Evolutionary conservation across 2,797 vertebrate species (phyloP), one percentile per base, ranked within the genome.

Genomic region (Sphaeramia orbicularis): DNA sequence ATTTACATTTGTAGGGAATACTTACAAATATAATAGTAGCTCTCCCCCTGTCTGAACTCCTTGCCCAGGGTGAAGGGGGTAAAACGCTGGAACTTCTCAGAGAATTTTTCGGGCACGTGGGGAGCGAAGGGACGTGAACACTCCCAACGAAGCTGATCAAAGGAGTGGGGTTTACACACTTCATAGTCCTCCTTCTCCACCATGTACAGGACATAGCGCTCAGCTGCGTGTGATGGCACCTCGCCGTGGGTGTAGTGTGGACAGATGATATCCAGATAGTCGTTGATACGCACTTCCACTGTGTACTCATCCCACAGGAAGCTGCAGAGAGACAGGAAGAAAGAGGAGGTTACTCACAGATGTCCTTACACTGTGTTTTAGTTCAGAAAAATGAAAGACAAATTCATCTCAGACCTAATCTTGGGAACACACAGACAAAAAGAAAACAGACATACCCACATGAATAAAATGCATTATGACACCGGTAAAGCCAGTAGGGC

Each of bases 1-100:
- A 37, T 1, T 8, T 30, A 43, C 37, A 43, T n/a, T 15, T 15
- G 4, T 41, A 14, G 16, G 8, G 16, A 35, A 74, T 62, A 91
- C 97, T 96, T 91, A 99, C 97, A 99, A 91, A 99, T 96, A 61
- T 99, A 99, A 85, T 98, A 99, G 83, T 99, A 99, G 81, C 94
- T 96, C 78, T 97, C 95, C 27, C 97, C 97, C 65, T 95, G 95
- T 65, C 86, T 94, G 88, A 99, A 99, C 89, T 99, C 97, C 64
- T 97, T 97, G 69, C 97, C 96, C 69, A 98, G 85, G 0, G 96
- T 96, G 87, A 98, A 99, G 49, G 97, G 95, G 0, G 97, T 98
- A 78, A 96, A 99, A 56, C 96, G 96, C 79, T 98, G 97, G 87
- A 99, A 97, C 82, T 98, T 99, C 84, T 98, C 97, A 0, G 97